Conservation (phyloP, 2,113 vertebrate genomes). For the Propithecus coquereli region DNA sequence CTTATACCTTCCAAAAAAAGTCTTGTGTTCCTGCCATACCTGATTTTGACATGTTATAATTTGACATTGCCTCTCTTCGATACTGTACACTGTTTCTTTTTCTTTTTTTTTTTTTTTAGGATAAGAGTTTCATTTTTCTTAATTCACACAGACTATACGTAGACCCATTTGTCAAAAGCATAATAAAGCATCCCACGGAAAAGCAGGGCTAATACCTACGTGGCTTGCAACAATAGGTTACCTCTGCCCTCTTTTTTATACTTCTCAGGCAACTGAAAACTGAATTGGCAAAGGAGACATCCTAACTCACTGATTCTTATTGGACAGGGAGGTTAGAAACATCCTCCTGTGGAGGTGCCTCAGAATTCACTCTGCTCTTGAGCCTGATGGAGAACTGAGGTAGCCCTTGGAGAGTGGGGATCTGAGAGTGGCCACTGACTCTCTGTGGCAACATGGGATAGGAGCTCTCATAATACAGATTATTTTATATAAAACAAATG, state of each 20-base stretch:
- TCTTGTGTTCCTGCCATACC: background rate
- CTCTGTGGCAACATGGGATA: background rate
- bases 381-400: background rate
- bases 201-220: background rate
- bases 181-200: background rate
- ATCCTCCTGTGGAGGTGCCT: background rate
- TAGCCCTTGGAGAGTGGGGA: too few species aligned
- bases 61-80: constrained; percentile 20
- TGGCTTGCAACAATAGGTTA: background rate
- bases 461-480: background rate
- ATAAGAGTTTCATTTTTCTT: background rate
- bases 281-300: background rate
- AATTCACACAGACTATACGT: background rate
- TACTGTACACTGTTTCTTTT: background rate
- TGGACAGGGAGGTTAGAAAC: background rate
- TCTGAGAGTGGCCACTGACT: background rate
- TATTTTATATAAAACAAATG: background rate
- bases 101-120: too few species aligned
- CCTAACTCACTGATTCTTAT: background rate
- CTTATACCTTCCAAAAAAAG: background rate
- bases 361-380: background rate
- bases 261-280: background rate
- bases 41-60: constrained; percentile 14
- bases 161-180: background rate
- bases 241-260: background rate